Conservation (phyloP, 2,797 vertebrate species). For the Denticeps clupeoides region DNA sequence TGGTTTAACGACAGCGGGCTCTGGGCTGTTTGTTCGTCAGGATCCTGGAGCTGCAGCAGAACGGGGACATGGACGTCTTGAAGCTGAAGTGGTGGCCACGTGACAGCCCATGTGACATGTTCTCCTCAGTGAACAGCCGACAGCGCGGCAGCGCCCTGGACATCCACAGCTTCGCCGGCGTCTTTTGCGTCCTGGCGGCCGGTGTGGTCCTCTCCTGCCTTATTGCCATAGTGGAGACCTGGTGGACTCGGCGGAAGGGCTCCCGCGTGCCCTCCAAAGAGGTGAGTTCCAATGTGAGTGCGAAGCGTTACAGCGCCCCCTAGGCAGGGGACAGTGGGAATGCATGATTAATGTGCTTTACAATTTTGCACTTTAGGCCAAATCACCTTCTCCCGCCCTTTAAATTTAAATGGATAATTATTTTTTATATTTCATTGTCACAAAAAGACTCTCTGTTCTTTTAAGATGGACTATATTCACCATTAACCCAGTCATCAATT, state of each 20-base stretch:
- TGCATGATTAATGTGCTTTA: background rate
- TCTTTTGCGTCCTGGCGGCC: conserved; percentile 93
- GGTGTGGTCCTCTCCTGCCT: conserved; percentile 94
- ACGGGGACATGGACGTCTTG: conserved; percentile 90
- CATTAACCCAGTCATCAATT: too few relatives aligned
- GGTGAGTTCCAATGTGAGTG: conserved; percentile 55
- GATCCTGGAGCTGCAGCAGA: conserved; percentile 97
- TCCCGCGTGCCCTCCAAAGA: conserved; percentile 95
- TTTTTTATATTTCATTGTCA: too few relatives aligned
- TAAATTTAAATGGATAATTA: too few relatives aligned
- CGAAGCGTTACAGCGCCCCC: background rate
- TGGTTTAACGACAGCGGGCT: too few relatives aligned
- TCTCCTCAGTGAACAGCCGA: conserved; percentile 76
- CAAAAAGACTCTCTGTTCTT: too few relatives aligned
- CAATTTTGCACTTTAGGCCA: too few relatives aligned
- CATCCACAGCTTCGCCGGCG: conserved; percentile 96
- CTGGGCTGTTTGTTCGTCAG: conserved; percentile 40
- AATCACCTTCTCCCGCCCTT: too few relatives aligned
- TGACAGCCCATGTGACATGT: conserved; percentile 89
- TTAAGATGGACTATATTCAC: too few relatives aligned
- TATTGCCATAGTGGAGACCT: conserved; percentile 96
- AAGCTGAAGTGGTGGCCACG: conserved; percentile 98
- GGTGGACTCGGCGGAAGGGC: conserved; percentile 96
- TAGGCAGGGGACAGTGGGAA: background rate
- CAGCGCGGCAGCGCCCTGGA: conserved; percentile 85